Evolutionary conservation across 2,113 vertebrate species (phyloP), one percentile per base, ranked within the genome.

Genomic region (Toxostoma redivivum): DNA sequence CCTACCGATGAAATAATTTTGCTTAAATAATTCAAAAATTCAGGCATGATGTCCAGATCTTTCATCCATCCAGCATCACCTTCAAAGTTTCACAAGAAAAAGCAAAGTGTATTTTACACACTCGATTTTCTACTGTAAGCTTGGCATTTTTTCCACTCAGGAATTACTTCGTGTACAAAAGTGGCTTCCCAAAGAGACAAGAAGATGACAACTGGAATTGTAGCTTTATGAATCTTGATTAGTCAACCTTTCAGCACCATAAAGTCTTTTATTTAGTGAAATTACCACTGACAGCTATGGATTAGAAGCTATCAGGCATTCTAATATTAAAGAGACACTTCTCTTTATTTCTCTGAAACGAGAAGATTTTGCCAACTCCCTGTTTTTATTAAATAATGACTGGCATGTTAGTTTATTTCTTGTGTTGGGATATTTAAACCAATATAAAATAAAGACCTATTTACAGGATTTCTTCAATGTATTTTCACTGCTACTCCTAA

Each of bases 151-250:
- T 47, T 16, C 62, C 33, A 44, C 56, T 90, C 72, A 83, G 79
- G 92, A 95, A 54, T 67, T 65, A 27, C 62, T 97, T 91, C 10
- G 7, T 87, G 64, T 95, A 86, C 56, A 74, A 53, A 81, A 87
- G 64, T 69, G 72, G 80, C 67, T 84, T 86, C 93, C 93, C 92
- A 51, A 88, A 90, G 74, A 84, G 81, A 87, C 83, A 93, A 86
- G 81, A 86, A 42, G 80, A 86, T 88, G 94, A 92, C 89, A 96
- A 94, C 38, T 71, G 91, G 90, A 94, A 95, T 83, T 95, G 77
- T 89, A 80, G 58, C 88, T 95, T 94, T 80, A 86, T 88, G 83
- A 82, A 95, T 95, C 91, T 73, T 97, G 90, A 97, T 95, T 88
- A 96, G 88, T 77, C 93, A 96, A 92, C 57, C 73, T 91, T 97